Evolutionary conservation across 2,797 vertebrate genomes (phyloP).

Genomic region (Clarias platycephalus): DNA sequence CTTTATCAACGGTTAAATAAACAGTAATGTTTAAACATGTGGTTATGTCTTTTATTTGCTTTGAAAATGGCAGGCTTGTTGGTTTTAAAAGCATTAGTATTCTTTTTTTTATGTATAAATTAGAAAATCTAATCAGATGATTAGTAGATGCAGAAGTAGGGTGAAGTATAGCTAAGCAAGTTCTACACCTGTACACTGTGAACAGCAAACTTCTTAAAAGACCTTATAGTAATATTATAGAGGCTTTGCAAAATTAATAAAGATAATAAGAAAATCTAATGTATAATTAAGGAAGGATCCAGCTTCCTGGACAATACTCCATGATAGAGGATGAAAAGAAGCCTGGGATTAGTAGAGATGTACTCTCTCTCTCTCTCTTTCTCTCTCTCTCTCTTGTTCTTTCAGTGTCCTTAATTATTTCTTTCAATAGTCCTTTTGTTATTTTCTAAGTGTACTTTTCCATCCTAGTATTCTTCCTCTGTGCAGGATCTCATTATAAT

Average conservation of each 20-base stretch:
- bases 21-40: neutral
- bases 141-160: neutral
- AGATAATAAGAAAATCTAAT: neutral
- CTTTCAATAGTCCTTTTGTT: neutral
- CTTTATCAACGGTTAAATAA: conserved; percentile 26
- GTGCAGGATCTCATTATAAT: neutral
- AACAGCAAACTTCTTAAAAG: neutral
- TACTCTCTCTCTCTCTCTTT: neutral
- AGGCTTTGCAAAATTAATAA: neutral
- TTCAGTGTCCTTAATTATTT: neutral
- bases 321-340: neutral
- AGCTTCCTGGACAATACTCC: neutral
- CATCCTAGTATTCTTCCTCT: neutral
- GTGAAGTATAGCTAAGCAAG: neutral
- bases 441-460: neutral
- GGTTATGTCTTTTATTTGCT: conserved; percentile 2
- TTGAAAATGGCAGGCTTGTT: neutral
- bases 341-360: neutral
- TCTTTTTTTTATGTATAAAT: neutral
- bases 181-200: neutral
- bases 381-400: neutral
- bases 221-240: neutral
- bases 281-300: neutral
- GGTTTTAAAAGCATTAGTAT: neutral
- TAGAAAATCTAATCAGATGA: neutral